Conservation (phyloP, 2,113 vertebrate species). For the Promerops cafer region DNA sequence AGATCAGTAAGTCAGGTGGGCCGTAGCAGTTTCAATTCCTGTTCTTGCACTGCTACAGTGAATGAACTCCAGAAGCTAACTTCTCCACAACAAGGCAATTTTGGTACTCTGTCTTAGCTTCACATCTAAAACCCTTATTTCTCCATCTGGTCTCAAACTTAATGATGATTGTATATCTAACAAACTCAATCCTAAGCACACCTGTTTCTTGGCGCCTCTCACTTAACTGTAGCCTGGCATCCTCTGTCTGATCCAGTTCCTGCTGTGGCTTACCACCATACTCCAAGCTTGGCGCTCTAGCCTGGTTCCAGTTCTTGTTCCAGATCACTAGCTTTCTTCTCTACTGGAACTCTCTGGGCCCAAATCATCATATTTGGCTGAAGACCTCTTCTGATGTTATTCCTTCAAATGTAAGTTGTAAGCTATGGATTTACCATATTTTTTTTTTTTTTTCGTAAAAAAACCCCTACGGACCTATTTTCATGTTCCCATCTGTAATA, state of each 20-base stretch:
- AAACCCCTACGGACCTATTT: neutral
- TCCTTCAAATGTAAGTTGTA: neutral
- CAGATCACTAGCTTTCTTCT: neutral
- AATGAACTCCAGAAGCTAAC: neutral
- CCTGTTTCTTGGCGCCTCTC: neutral
- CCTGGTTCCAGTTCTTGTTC: neutral
- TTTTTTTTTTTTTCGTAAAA: neutral
- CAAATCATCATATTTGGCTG: neutral
- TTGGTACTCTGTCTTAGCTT: neutral
- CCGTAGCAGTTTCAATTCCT: neutral
- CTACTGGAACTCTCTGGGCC: neutral
- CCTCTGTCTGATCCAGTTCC: neutral
- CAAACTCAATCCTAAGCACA: neutral
- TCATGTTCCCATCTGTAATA: neutral
- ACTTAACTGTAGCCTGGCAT: neutral
- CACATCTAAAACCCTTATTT: neutral
- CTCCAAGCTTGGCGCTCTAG: neutral
- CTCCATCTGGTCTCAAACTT: neutral
- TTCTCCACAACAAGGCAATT: neutral
- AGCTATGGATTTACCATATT: rapidly evolving
- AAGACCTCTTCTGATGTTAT: neutral
- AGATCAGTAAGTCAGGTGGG: neutral
- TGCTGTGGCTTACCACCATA: neutral
- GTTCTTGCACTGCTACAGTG: neutral
- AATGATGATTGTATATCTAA: neutral